Conservation (phyloP, 64 coral and sea anemone genomes). For the Anthopleura sola region DNA sequence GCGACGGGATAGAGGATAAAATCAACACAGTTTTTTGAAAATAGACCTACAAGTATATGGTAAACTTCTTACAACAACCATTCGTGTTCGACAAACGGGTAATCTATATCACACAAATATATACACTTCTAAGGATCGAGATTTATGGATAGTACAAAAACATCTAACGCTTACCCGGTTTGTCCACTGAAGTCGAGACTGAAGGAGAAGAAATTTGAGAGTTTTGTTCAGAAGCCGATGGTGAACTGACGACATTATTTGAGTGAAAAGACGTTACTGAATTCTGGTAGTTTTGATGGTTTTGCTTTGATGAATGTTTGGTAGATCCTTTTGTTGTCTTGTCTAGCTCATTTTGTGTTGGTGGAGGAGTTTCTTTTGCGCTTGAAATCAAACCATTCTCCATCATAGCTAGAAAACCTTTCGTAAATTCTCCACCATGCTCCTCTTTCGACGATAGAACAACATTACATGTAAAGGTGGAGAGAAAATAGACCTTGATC, state of each 20-base stretch:
- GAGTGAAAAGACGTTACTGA: neutral
- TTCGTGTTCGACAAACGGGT: neutral
- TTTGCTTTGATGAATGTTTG: neutral
- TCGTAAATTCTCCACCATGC: neutral
- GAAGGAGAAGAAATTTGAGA: neutral
- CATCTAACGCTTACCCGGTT: neutral
- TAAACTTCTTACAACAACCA: neutral
- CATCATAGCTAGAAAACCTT: neutral
- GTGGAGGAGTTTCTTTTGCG: neutral
- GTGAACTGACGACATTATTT: neutral
- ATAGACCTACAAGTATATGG: neutral
- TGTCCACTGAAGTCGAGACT: neutral
- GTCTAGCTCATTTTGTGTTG: constrained; percentile 2
- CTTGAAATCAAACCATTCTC: neutral
- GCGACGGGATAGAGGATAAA: neutral
- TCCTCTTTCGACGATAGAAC: constrained; percentile 14
- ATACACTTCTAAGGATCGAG: neutral
- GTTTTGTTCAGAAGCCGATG: constrained; percentile 7
- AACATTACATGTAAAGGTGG: constrained; percentile 9
- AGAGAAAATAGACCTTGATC: neutral
- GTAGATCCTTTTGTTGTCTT: neutral
- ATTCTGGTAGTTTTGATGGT: neutral
- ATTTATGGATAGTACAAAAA: neutral
- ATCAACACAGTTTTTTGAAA: neutral
- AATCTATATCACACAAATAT: neutral